These are phyloP conservation scores for Pseudococcus longispinus DNA, from an alignment of 2,888 invertebrate genomes.

Conservation along the genomic window DNA sequence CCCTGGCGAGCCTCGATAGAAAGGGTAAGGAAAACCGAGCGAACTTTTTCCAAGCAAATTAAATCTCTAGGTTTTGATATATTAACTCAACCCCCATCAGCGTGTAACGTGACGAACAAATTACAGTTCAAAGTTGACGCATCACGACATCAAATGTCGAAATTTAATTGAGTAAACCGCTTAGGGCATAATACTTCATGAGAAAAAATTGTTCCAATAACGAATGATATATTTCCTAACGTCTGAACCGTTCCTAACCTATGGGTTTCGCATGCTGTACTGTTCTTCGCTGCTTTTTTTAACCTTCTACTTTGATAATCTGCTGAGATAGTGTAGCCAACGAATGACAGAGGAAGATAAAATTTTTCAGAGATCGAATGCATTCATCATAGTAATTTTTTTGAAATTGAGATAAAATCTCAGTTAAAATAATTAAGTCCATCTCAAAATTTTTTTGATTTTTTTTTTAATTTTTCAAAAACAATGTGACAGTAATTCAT, in stretches of 20 bases:
- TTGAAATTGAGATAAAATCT: too few species aligned
- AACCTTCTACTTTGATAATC: background rate
- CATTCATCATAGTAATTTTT: too few species aligned
- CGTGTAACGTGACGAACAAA: slow-evolving; percentile 51
- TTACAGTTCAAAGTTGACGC: slow-evolving; percentile 50
- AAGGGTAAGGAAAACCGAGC: background rate
- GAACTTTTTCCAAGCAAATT: slow-evolving; percentile 46
- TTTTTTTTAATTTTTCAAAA: too few species aligned
- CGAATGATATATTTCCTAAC: slow-evolving; percentile 22
- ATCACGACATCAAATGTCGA: slow-evolving; percentile 51
- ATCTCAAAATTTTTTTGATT: too few species aligned
- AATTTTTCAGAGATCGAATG: too few species aligned
- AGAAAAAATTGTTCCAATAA: slow-evolving; percentile 45
- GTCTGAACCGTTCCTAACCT: background rate
- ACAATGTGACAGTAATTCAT: too few species aligned
- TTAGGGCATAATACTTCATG: slow-evolving; percentile 38
- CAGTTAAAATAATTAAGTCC: too few species aligned
- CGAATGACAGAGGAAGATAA: background rate
- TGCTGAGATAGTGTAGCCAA: background rate
- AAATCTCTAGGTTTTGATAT: slow-evolving; percentile 42
- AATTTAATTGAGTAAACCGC: slow-evolving; percentile 55
- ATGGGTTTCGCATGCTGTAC: background rate
- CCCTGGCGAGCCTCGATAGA: background rate
- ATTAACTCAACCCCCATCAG: slow-evolving; percentile 8
- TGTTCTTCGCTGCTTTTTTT: background rate